Base-by-base conservation (phyloP, 2,888 invertebrate species). In the Alsophila aescularia region DNA sequence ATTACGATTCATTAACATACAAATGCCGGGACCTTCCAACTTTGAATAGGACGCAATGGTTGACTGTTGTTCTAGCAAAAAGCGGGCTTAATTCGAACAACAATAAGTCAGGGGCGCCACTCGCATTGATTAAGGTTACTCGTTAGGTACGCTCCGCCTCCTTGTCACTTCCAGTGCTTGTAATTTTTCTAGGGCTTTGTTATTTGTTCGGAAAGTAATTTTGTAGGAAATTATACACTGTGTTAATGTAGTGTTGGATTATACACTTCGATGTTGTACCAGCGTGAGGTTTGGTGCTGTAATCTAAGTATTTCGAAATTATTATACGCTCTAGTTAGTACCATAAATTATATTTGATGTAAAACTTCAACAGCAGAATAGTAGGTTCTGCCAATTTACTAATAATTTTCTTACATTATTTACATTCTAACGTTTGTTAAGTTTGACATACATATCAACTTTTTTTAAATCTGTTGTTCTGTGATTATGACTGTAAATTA, bases 1-100 rank as follows among this genome's bases (percentile, higher is more conserved):
- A 87, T 89, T 87, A 87, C 85, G 78, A 70, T 78, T 83, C 80
- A 90, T 90, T 90, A 86, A 83, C 90, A 90, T 90, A 88, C 83
- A 88, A 90, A 90, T 88, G 84, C 79, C 64, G 67, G 67, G 71
- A 72, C 81, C 83, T 77, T 78, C 77, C 72, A 84, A 86, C 78
- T 90, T 86, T 84, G 84, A 87, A 89, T 87, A 83, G 83, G 75
- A 69, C 73, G 74, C 73, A 68, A 73, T 74, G 73, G 77, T 67
- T 70, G 74, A 72, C 81, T 81, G 85, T 86, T 87, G 88, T 88
- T 84, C 80, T 73, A 79, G 79, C 89, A 90, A 90, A 90, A 90
- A 88, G 82, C 82, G 72, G 78, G 68, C 77, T 83, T 85, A 85
- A 87, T 87, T 83, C 80, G 75, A 77, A 84, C 86, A 85, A 86